A percentile compares a stretch with the other conserved stretches of the same genome.
Evolutionary conservation across 1,140 invertebrate genomes (phyloP).

Genomic region (Bombus sylvicola): DNA sequence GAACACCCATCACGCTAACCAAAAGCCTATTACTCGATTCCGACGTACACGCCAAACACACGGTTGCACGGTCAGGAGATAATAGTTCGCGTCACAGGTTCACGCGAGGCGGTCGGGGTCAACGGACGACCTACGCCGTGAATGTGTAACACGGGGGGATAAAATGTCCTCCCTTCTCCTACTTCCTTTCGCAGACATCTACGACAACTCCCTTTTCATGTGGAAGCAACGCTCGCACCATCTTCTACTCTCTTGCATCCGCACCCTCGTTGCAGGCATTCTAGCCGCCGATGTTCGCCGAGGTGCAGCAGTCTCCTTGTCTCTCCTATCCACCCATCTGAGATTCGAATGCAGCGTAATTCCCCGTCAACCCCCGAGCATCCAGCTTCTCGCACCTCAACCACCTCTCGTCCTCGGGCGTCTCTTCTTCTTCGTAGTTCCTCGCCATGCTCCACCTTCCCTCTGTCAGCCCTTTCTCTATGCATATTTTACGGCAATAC

Average conservation of each 20-base stretch:
- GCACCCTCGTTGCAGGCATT: conserved; percentile 58
- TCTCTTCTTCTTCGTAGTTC: conserved; percentile 27
- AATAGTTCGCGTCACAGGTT: conserved; percentile 64
- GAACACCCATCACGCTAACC: neutral
- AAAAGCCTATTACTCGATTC: conserved; percentile 9
- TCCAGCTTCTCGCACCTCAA: neutral
- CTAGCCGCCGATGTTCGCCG: conserved; percentile 56
- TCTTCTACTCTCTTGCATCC: conserved; percentile 5
- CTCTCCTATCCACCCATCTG: conserved; percentile 51
- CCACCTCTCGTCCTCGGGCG: neutral
- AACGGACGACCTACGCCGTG: conserved; percentile 68
- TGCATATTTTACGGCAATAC: conserved; percentile 77
- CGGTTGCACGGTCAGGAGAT: conserved; percentile 60
- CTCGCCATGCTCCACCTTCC: conserved; percentile 19
- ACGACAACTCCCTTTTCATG: conserved; percentile 32
- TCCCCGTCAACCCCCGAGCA: conserved; percentile 4
- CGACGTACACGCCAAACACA: neutral
- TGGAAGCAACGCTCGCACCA: conserved; percentile 14
- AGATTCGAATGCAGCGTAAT: conserved; percentile 63
- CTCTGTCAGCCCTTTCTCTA: conserved; percentile 55
- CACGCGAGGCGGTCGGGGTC: conserved; percentile 64
- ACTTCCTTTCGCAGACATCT: conserved; percentile 27
- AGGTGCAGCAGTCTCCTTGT: conserved; percentile 55
- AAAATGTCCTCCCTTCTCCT: conserved; percentile 16
- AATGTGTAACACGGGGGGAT: conserved; percentile 55